Base-by-base conservation (phyloP, 2,797 vertebrate genomes). In the Mus spretus region DNA sequence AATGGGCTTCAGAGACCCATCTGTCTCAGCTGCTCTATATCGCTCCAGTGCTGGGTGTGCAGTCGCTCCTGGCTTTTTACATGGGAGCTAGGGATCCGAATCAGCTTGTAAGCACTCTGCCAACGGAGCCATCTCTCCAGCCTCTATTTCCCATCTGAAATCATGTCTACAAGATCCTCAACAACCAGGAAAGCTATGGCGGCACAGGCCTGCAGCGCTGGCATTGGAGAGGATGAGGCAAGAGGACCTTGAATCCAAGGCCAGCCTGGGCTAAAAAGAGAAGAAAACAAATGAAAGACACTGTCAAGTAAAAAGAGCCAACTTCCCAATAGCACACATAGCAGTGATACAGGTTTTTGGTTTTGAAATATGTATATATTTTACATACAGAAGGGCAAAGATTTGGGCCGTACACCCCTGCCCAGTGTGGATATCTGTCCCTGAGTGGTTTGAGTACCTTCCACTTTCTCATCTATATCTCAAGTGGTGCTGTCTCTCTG, bases 241-340 rank as follows among this genome's bases (percentile, higher is more conserved):
- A 57, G 26, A 59, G n/a, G 67, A 40, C 15, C 20, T 40, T 57
- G 26, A 74, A 28, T 13, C 20, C 14, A 37, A 75, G 50, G 20
- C 24, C 70, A 88, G n/a, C 86, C 70, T 75, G 86, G 53, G 53
- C 24, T 88, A 75, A 86, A 72, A 50, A 59, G 86, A 57, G 15
- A 44, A 44, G 3, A 34, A 74, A 37, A 20, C 50, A 74, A 88
- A 74, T 0, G 5, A 20, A 9, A 72, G 92, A 75, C 37, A 20
- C 3, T 53, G 74, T 77, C 34, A 24, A 50, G 40, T 44, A 37
- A 81, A 89, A 89, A 89, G 89, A 80, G 37, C 37, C 20, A 87
- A 79, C 9, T 70, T 53, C 74, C 82, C 63, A 50, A 75, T 2
- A 31, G 87, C 37, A 74, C 7, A 57, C 2, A 19, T 0, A 31